Evolutionary conservation across 1,140 invertebrate species (phyloP).

Genomic region (Drosophila pectinifera): DNA sequence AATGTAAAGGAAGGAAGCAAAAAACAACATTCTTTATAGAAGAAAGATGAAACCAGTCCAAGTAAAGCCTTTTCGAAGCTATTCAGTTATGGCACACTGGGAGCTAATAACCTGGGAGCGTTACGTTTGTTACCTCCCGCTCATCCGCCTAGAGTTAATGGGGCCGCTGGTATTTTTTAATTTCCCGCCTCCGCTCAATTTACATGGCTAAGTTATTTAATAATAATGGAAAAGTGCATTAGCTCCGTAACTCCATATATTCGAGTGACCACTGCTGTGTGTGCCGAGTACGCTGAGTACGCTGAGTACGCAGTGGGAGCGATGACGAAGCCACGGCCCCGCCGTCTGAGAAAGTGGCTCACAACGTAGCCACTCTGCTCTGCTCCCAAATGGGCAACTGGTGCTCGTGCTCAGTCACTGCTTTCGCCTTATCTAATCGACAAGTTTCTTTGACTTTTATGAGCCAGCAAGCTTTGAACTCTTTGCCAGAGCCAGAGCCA

Average conservation of each 20-base stretch:
- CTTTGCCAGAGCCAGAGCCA: slow-evolving; percentile 18
- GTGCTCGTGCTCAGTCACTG: slow-evolving; percentile 28
- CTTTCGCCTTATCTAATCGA: slow-evolving; percentile 75
- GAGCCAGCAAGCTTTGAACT: slow-evolving; percentile 52
- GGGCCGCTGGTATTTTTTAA: neutral
- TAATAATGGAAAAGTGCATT: slow-evolving; percentile 20
- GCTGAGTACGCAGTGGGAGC: slow-evolving; percentile 7
- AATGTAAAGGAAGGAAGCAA: neutral
- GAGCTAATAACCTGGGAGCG: neutral
- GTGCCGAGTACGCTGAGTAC: too few species aligned
- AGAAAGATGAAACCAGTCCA: neutral
- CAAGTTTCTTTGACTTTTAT: slow-evolving; percentile 71
- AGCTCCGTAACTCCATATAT: slow-evolving; percentile 13
- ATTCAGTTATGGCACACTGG: neutral
- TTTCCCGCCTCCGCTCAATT: neutral
- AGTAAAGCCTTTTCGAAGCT: neutral
- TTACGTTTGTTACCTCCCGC: neutral
- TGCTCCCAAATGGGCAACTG: slow-evolving; percentile 33
- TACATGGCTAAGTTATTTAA: slow-evolving; percentile 16
- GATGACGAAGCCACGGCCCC: slow-evolving; percentile 46
- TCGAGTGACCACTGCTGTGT: slow-evolving; percentile 22
- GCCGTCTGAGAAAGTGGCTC: slow-evolving; percentile 61
- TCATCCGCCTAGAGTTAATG: neutral
- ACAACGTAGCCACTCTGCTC: slow-evolving; percentile 15
- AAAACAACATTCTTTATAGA: neutral